Evolutionary conservation across 2,888 invertebrate genomes (phyloP).

Genomic region (Xestia ashworthii): DNA sequence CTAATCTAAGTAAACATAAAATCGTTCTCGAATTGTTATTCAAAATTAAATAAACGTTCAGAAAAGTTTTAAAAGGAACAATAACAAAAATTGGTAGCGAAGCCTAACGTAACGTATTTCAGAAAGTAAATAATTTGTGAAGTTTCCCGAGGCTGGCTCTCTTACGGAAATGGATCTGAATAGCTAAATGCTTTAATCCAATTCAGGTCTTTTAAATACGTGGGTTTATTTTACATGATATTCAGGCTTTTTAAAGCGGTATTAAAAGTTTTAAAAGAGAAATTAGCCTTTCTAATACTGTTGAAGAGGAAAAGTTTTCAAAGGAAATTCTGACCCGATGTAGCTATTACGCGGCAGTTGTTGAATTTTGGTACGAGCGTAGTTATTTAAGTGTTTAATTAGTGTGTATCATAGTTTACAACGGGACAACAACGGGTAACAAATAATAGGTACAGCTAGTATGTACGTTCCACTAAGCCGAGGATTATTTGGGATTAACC

Average conservation of each 20-base stretch:
- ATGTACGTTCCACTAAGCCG: background rate
- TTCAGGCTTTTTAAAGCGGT: slow-evolving; percentile 36
- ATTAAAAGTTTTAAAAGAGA: slow-evolving; percentile 36
- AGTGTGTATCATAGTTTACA: background rate
- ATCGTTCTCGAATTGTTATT: background rate
- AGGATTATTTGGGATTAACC: slow-evolving; percentile 1
- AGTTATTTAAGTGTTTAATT: slow-evolving; percentile 15
- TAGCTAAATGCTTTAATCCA: slow-evolving; percentile 61
- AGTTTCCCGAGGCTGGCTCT: slow-evolving; percentile 54
- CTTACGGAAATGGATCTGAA: slow-evolving; percentile 51
- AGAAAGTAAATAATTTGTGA: slow-evolving; percentile 65
- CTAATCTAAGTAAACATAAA: background rate
- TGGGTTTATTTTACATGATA: slow-evolving; percentile 46
- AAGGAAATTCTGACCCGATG: slow-evolving; percentile 5
- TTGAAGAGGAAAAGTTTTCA: slow-evolving; percentile 4
- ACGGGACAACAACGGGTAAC: slow-evolving; percentile 5
- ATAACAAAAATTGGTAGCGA: slow-evolving; percentile 25
- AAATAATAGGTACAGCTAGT: background rate
- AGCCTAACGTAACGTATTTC: slow-evolving; percentile 22
- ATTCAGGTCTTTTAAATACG: slow-evolving; percentile 48
- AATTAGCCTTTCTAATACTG: slow-evolving; percentile 20
- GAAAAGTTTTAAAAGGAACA: slow-evolving; percentile 26
- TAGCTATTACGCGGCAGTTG: slow-evolving; percentile 17
- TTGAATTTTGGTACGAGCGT: background rate
- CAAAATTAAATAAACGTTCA: slow-evolving; percentile 22